Evolutionary conservation across 2,888 invertebrate genomes (phyloP).

Genomic region (Hemicrepidius hirtus): DNA sequence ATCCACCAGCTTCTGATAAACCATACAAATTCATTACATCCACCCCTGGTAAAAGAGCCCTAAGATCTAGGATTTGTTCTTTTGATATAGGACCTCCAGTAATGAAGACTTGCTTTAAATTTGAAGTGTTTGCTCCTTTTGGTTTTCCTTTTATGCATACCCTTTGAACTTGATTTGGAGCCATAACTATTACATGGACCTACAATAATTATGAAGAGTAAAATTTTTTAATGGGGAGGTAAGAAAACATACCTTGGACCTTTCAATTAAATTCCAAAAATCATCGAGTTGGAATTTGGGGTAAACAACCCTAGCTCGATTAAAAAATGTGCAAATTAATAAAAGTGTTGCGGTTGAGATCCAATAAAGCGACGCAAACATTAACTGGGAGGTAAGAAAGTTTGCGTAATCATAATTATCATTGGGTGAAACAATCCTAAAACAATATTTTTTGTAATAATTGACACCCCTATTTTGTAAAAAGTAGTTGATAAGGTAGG

Average conservation of each 20-base stretch:
- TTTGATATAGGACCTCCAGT: constrained; percentile 64
- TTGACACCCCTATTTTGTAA: too few relatives aligned
- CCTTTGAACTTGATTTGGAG: constrained; percentile 61
- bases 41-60: constrained; percentile 66
- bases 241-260: constrained; percentile 32
- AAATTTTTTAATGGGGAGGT: too few relatives aligned
- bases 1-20: constrained; percentile 67
- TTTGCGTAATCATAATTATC: constrained; percentile 74
- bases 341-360: constrained; percentile 62
- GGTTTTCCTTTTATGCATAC: constrained; percentile 64
- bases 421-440: constrained; percentile 82
- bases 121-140: constrained; percentile 64
- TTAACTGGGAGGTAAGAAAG: constrained; percentile 80
- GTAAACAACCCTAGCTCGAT: constrained; percentile 56
- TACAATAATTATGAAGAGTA: constrained; percentile 11
- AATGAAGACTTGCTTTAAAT: constrained; percentile 58
- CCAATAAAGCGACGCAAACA: constrained; percentile 65
- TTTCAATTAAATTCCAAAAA: constrained; percentile 56
- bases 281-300: constrained; percentile 60
- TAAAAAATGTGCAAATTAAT: constrained; percentile 57
- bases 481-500: too few relatives aligned
- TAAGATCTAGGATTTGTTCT: constrained; percentile 58
- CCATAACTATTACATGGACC: constrained; percentile 53
- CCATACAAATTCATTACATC: constrained; percentile 65
- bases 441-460: constrained; percentile 72